phyloP scores from a whole-genome alignment of 2,888 invertebrate species.

The Eupeodes luniger region DNA sequence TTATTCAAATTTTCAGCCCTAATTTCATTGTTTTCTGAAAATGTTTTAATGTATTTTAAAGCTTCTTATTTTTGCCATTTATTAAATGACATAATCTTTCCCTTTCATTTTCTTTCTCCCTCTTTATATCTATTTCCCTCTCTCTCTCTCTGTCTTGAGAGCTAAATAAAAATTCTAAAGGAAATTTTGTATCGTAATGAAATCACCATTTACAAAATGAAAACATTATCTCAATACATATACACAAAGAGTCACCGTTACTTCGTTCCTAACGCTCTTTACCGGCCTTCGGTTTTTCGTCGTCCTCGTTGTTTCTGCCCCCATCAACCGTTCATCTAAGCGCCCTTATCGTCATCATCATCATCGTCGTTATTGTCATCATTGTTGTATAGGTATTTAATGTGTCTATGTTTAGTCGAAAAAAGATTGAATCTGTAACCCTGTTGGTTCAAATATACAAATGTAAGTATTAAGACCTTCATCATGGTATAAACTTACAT shows the following conservation, averaged over 20 bases:
- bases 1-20: neutral
- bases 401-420: neutral
- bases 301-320: neutral
- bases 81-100: neutral
- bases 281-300: neutral
- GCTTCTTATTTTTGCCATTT: neutral
- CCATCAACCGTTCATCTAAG: neutral
- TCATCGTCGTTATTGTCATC: neutral
- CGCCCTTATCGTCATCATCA: too few relatives aligned
- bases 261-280: neutral
- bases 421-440: neutral
- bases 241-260: neutral
- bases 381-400: neutral
- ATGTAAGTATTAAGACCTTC: neutral
- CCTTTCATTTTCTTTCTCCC: too few relatives aligned
- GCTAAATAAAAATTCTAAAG: neutral
- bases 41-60: neutral
- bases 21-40: neutral
- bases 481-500: neutral
- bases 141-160: neutral
- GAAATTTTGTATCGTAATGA: neutral
- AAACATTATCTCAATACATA: conserved; percentile 1
- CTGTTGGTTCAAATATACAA: neutral
- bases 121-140: too few relatives aligned
- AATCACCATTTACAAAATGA: conserved; percentile 14